phyloP scores from a whole-genome alignment of 2,888 invertebrate species.

The Drosophila acutilabella region DNA sequence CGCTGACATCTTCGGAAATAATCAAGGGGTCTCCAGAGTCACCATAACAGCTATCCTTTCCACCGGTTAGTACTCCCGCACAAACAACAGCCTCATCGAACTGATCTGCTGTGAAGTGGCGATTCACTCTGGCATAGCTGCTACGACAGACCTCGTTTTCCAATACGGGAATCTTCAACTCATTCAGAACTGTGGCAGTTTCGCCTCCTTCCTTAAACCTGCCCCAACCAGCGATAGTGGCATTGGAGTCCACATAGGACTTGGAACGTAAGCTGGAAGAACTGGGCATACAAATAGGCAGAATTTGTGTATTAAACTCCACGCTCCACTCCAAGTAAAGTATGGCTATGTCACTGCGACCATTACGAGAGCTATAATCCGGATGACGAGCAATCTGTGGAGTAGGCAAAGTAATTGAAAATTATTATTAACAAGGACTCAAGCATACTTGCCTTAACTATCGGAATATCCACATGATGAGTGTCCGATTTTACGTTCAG shows the following conservation, averaged over 20 bases:
- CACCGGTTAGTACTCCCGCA: not conserved
- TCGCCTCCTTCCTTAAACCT: not conserved
- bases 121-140: conserved; percentile 57
- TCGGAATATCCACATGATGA: conserved; percentile 87
- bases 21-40: not conserved
- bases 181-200: conserved; percentile 87
- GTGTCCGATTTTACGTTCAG: conserved; percentile 87
- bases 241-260: not conserved
- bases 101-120: not conserved
- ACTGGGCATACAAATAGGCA: not conserved
- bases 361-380: not conserved
- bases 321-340: conserved; percentile 88
- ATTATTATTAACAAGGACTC: not conserved
- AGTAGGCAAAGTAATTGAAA: not conserved
- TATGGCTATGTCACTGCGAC: not conserved
- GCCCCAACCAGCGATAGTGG: not conserved
- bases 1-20: not conserved
- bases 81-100: not conserved
- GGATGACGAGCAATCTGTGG: not conserved
- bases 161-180: conserved; percentile 90
- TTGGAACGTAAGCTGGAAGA: not conserved
- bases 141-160: conserved; percentile 87
- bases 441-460: conserved; percentile 85
- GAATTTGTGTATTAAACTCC: conserved; percentile 84
- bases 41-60: not conserved